Evolutionary conservation across 2,888 invertebrate species (phyloP).

Genomic region (Erannis defoliaria): DNA sequence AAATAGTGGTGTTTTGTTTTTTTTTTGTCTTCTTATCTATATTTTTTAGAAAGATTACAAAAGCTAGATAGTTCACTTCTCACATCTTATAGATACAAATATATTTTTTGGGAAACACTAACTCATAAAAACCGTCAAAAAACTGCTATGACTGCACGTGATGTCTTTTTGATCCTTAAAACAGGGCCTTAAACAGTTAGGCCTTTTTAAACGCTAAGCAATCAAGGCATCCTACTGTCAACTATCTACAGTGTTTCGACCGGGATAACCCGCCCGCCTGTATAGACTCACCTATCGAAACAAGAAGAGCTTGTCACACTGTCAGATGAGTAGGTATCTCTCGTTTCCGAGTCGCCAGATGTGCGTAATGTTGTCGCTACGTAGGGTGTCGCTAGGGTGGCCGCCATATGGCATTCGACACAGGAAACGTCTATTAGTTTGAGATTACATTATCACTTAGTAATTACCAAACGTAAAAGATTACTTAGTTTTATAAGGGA

Average conservation of each 20-base stretch:
- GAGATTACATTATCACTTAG: constrained; percentile 60
- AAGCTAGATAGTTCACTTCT: no score
- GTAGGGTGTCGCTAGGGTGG: constrained; percentile 40
- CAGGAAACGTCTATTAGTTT: constrained; percentile 68
- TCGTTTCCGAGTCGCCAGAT: constrained; percentile 71
- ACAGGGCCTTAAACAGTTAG: background rate
- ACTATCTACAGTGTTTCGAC: background rate
- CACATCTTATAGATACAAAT: no score
- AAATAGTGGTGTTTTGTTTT: no score
- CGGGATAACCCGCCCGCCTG: constrained; percentile 6
- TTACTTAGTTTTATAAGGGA: constrained; percentile 47
- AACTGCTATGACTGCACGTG: no score
- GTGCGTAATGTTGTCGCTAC: constrained; percentile 51
- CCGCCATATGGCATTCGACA: constrained; percentile 60
- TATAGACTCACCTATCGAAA: constrained; percentile 14
- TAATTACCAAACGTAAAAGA: constrained; percentile 33
- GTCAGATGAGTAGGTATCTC: constrained; percentile 58
- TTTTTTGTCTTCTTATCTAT: no score
- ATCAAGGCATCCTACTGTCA: background rate
- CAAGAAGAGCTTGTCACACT: constrained; percentile 46
- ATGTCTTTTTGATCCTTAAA: no score
- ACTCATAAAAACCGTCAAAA: no score
- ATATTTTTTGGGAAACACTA: no score
- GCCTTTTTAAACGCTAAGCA: no score
- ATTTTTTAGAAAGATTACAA: no score